A percentile compares a stretch with the other conserved stretches of the same genome.
Evolutionary conservation across 2,113 vertebrate genomes (phyloP).

Genomic region (Lipophrys pholis): DNA sequence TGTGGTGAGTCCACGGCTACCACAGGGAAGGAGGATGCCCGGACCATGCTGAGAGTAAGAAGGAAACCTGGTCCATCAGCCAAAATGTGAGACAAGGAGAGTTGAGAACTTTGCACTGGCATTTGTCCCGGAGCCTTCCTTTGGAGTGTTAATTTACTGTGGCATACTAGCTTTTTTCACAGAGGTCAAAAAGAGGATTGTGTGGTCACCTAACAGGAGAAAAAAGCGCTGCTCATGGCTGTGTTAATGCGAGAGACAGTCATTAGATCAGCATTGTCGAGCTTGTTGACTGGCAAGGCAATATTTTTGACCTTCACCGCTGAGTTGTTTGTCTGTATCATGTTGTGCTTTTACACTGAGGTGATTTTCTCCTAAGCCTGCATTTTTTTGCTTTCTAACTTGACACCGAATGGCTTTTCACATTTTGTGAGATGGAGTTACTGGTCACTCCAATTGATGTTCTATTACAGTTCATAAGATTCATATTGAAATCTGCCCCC

Average conservation of each 20-base stretch:
- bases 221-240: conserved; percentile 57
- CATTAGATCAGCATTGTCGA: conserved; percentile 71
- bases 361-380: conserved; percentile 53
- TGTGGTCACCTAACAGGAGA: conserved; percentile 38
- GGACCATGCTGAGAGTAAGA: conserved; percentile 9
- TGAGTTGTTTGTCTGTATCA: conserved; percentile 64
- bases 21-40: conserved; percentile 38
- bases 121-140: conserved; percentile 52
- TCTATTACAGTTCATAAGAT: conserved; percentile 24
- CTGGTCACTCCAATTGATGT: conserved; percentile 15
- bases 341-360: conserved; percentile 65
- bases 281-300: conserved; percentile 72
- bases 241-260: conserved; percentile 50
- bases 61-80: conserved; percentile 13
- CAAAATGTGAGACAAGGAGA: conserved; percentile 47
- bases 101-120: conserved; percentile 54
- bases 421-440: neutral
- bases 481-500: conserved; percentile 33
- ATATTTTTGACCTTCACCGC: conserved; percentile 76
- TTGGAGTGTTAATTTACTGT: conserved; percentile 64
- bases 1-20: conserved; percentile 30
- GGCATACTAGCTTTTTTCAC: conserved; percentile 45
- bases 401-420: conserved; percentile 47
- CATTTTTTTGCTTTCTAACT: conserved; percentile 61
- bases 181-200: conserved; percentile 69